Base-by-base conservation (phyloP, 2,888 invertebrate genomes). In the Dicranocentrus wangi region DNA sequence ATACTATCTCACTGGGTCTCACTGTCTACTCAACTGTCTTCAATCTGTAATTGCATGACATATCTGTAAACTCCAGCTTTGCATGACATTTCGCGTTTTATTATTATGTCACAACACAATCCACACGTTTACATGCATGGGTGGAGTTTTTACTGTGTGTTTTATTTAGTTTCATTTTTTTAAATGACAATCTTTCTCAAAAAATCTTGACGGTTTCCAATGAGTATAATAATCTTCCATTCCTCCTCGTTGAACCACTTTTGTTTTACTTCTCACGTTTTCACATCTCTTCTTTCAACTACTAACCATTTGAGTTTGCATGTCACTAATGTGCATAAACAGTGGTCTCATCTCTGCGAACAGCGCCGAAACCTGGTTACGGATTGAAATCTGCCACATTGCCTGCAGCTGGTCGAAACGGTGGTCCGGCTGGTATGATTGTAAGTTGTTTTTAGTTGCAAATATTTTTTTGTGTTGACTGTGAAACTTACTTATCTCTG, bases 291-390 rank as follows among this genome's bases (percentile, higher is more conserved):
- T 55, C 27, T 76, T 65, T 63, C 47, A n/a, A 58, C 58, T 55
- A 83, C 84, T 83, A 84, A 83, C 84, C 60, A 77, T 80, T 43
- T 80, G 76, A 83, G 83, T 84, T 83, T 84, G 84, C 84, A 83
- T 85, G 82, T 80, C 72, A 76, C 75, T 73, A 75, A 71, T 81
- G 78, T 77, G 82, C 71, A 65, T 82, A 83, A 84, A 76, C 88
- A 91, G 91, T 91, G 89, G 90, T 91, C 88, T 92, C 91, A 87
- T 89, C 90, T 88, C 90, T 90, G 88, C 90, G 92, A 88, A 91
- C 91, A 91, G 93, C 93, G 88, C 93, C 94, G 87, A 93, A 93
- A 89, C 93, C 94, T 87, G 95, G 94, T 89, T 93, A 93, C 89
- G 92, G 92, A 89, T 91, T 92, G 89, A 93, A 93, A 90, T 92